Evolutionary conservation across 2,113 vertebrate genomes (phyloP).

Genomic region (Steatornis caripensis): DNA sequence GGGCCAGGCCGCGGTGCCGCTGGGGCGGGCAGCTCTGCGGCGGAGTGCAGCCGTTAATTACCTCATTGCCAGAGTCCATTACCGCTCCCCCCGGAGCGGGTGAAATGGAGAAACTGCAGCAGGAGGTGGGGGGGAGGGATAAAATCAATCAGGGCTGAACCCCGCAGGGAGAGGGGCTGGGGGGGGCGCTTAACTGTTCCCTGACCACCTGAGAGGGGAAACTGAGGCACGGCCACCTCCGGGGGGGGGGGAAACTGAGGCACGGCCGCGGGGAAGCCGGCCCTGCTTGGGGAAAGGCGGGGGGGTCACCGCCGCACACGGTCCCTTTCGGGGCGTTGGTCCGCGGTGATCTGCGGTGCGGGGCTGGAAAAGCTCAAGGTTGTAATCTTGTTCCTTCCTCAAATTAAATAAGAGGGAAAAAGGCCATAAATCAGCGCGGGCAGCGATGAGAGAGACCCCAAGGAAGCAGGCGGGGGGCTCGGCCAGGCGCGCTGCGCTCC

Average conservation of each 20-base stretch:
- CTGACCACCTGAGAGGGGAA: background rate
- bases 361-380: slow-evolving; percentile 40
- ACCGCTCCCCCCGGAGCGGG: slow-evolving; percentile 24
- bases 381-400: slow-evolving; percentile 47
- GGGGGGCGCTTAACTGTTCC: background rate
- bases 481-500: too few relatives aligned
- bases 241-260: background rate
- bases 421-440: background rate
- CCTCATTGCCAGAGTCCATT: slow-evolving; percentile 61
- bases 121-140: too few relatives aligned
- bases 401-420: slow-evolving; percentile 10
- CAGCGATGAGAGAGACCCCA: background rate
- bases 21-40: background rate
- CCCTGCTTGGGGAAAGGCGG: background rate
- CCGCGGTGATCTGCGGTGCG: background rate
- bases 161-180: background rate
- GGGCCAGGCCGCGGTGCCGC: background rate
- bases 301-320: rapidly evolving
- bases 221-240: background rate
- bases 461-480: background rate
- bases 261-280: background rate
- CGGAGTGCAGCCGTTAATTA: slow-evolving; percentile 47
- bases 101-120: slow-evolving; percentile 29
- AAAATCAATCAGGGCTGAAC: background rate
- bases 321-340: background rate